Evolutionary conservation across 2,113 vertebrate species (phyloP).

Genomic region (Suncus etruscus): DNA sequence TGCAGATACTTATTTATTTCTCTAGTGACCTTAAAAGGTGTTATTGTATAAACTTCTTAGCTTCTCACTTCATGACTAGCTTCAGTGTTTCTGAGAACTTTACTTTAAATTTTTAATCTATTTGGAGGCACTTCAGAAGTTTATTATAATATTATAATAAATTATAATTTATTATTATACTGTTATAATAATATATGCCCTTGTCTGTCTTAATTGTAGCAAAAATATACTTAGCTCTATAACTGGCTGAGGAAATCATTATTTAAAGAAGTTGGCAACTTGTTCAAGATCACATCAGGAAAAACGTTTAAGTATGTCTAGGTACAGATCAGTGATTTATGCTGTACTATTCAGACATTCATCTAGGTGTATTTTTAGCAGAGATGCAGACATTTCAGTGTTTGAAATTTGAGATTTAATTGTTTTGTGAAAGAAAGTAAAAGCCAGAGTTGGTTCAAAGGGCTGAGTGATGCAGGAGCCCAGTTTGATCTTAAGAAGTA

Average conservation of each 20-base stretch:
- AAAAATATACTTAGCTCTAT: neutral
- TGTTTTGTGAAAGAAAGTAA: neutral
- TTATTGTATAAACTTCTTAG: neutral
- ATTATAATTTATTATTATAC: too few species aligned
- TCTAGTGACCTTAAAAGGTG: neutral
- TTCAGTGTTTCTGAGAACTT: constrained; percentile 23
- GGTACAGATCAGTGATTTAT: neutral
- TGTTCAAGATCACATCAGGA: neutral
- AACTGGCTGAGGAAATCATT: neutral
- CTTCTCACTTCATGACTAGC: neutral
- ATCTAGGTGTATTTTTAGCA: neutral
- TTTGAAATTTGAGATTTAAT: constrained; percentile 12
- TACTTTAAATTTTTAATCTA: neutral
- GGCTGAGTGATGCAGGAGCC: too few species aligned
- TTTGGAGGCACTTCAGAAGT: constrained; percentile 20
- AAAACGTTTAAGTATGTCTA: neutral
- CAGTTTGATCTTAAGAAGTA: too few species aligned
- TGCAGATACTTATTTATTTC: neutral
- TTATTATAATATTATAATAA: neutral
- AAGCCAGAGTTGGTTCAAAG: too few species aligned
- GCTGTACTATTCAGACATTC: neutral
- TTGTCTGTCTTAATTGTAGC: neutral
- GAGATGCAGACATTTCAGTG: neutral
- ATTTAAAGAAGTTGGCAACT: neutral
- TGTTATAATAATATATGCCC: too few species aligned